Conservation (phyloP, 2,797 vertebrate species). For the Lithobates pipiens region DNA sequence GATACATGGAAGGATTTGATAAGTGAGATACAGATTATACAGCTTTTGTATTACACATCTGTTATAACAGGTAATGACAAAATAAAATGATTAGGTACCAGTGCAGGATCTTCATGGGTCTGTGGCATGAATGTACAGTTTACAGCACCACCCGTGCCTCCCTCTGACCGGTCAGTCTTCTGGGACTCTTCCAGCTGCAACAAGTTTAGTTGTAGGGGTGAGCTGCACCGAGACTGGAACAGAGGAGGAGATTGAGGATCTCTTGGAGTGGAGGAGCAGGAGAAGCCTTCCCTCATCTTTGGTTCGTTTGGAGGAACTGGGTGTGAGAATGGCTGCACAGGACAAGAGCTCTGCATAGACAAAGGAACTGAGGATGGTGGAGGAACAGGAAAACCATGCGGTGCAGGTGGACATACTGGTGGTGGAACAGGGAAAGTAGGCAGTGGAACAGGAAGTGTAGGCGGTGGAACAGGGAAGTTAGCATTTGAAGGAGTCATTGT, state of each 20-base stretch:
- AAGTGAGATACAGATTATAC: not conserved
- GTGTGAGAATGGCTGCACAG: slow-evolving; percentile 75
- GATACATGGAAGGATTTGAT: not conserved
- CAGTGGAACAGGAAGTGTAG: slow-evolving; percentile 72
- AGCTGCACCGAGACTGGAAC: slow-evolving; percentile 92
- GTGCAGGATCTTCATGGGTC: slow-evolving; percentile 2
- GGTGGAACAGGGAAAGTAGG: slow-evolving; percentile 74
- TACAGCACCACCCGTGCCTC: slow-evolving; percentile 62
- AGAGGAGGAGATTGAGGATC: slow-evolving; percentile 81
- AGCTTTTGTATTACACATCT: not conserved
- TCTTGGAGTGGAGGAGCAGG: slow-evolving; percentile 76
- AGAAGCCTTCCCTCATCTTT: slow-evolving; percentile 73
- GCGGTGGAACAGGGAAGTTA: slow-evolving; percentile 66
- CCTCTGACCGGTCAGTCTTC: slow-evolving; percentile 78
- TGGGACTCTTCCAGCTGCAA: slow-evolving; percentile 91
- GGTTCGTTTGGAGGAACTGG: slow-evolving; percentile 68
- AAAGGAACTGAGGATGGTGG: slow-evolving; percentile 67
- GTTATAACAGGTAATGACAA: not conserved
- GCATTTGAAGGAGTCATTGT: slow-evolving; percentile 66
- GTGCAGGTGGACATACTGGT: slow-evolving; percentile 68
- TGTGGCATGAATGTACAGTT: slow-evolving; percentile 53
- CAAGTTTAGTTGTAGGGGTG: slow-evolving; percentile 91
- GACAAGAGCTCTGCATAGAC: slow-evolving; percentile 74
- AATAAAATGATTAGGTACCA: not conserved
- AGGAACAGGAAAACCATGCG: slow-evolving; percentile 15